Conservation (phyloP, 2,888 invertebrate species). For the Oeneis ivallda region DNA sequence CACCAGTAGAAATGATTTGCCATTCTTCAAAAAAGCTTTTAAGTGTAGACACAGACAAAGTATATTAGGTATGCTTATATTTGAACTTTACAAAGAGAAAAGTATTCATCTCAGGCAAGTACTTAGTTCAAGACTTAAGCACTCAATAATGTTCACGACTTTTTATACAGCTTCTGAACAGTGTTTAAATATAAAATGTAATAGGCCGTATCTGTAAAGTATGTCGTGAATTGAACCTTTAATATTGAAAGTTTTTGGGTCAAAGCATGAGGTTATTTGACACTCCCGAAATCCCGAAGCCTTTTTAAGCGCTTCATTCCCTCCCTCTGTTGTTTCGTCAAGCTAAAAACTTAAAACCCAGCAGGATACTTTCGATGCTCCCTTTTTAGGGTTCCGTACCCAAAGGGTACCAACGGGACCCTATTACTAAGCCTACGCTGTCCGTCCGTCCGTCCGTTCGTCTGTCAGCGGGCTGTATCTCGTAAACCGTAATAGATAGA, state of each 20-base stretch:
- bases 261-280: conserved; percentile 28
- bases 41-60: neutral
- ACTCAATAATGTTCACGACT: conserved; percentile 11
- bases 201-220: conserved; percentile 3
- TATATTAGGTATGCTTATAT: neutral
- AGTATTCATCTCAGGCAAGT: conserved; percentile 1
- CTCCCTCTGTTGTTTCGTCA: conserved; percentile 18
- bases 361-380: neutral
- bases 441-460: no score
- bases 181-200: conserved; percentile 9
- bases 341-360: conserved; percentile 17
- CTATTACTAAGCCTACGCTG: no score
- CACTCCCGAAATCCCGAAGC: conserved; percentile 10
- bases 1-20: neutral
- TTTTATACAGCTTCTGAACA: conserved; percentile 12
- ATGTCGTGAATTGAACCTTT: conserved; percentile 8
- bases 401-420: no score
- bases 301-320: conserved; percentile 27
- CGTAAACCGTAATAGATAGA: no score
- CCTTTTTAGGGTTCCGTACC: no score
- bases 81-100: conserved; percentile 5
- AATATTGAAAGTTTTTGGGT: conserved; percentile 31
- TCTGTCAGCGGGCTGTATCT: no score
- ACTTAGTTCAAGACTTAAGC: conserved; percentile 1
- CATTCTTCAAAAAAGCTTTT: neutral